phyloP scores from a whole-genome alignment of 2,888 invertebrate genomes.

The Trichogramma evanescens region DNA sequence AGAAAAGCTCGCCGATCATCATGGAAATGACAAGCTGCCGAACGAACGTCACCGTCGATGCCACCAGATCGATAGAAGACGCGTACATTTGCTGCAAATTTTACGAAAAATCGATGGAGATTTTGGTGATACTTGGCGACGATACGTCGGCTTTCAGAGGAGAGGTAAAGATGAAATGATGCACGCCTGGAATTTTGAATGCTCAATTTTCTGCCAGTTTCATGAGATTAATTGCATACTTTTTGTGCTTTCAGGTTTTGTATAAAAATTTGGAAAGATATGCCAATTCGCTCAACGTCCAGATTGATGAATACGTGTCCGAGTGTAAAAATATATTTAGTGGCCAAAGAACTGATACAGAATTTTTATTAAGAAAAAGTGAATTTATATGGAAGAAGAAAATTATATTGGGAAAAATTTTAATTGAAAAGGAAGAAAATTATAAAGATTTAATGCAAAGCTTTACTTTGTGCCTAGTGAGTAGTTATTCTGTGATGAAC shows the following conservation, averaged over 20 bases:
- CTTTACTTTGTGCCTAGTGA: neutral
- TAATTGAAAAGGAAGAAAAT: slow-evolving; percentile 15
- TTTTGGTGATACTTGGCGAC: no score
- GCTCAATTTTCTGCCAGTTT: neutral
- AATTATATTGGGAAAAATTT: slow-evolving; percentile 10
- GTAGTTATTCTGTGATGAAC: no score
- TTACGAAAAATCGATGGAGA: no score
- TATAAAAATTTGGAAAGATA: slow-evolving; percentile 20
- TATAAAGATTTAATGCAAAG: slow-evolving; percentile 20
- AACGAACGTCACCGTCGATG: no score
- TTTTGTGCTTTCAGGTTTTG: slow-evolving; percentile 24
- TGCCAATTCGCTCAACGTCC: slow-evolving; percentile 20
- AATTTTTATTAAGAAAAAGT: slow-evolving; percentile 26
- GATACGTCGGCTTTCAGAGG: no score
- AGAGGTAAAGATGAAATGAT: no score
- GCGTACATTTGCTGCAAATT: no score
- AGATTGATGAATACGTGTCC: slow-evolving; percentile 24
- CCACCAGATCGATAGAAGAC: no score
- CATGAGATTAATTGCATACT: neutral
- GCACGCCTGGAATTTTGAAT: no score
- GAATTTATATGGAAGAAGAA: slow-evolving; percentile 31
- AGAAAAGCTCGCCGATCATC: slow-evolving; percentile 1
- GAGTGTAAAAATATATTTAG: slow-evolving; percentile 28
- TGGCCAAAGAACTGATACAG: slow-evolving; percentile 25
- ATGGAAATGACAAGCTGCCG: slow-evolving; percentile 15